phyloP scores from a whole-genome alignment of 2,797 vertebrate species.

The Pogoniulus pusillus region DNA sequence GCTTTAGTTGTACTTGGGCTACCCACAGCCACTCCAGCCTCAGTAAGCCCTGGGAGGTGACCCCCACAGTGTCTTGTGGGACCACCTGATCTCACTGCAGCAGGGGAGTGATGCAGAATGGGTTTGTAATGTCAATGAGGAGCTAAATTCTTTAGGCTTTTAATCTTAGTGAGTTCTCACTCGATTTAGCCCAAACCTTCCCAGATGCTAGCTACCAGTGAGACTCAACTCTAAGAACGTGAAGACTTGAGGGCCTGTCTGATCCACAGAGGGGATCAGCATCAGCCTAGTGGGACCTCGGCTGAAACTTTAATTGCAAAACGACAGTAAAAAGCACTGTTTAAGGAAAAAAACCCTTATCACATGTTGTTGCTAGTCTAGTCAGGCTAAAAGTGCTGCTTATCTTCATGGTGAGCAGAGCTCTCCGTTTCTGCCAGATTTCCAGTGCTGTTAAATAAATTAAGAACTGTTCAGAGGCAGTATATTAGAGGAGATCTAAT shows the following conservation, averaged over 20 bases:
- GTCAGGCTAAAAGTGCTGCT: slow-evolving; percentile 56
- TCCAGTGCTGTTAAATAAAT: slow-evolving; percentile 59
- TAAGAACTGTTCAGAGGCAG: not conserved
- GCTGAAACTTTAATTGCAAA: slow-evolving; percentile 62
- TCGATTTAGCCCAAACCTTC: slow-evolving; percentile 49
- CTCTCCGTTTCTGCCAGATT: slow-evolving; percentile 46
- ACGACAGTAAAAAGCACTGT: slow-evolving; percentile 35
- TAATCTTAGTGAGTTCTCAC: not conserved
- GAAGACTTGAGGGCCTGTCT: slow-evolving; percentile 46
- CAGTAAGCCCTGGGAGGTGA: not conserved
- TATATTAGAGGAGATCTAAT: slow-evolving; percentile 66
- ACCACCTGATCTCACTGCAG: not conserved
- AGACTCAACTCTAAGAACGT: slow-evolving; percentile 32
- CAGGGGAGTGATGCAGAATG: not conserved
- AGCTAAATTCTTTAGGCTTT: slow-evolving; percentile 40
- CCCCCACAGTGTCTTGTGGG: not conserved
- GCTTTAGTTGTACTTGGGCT: not conserved
- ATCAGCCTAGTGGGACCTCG: slow-evolving; percentile 39
- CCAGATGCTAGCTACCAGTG: slow-evolving; percentile 15
- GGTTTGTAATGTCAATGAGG: not conserved
- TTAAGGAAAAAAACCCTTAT: slow-evolving; percentile 34
- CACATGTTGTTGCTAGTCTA: slow-evolving; percentile 40
- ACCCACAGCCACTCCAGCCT: not conserved
- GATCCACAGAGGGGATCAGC: slow-evolving; percentile 21
- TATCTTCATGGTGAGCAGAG: slow-evolving; percentile 65